Percentiles rank a stretch among this genome's conserved stretches.
Conservation (phyloP, 2,113 vertebrate species). For the Grammomys surdaster region DNA sequence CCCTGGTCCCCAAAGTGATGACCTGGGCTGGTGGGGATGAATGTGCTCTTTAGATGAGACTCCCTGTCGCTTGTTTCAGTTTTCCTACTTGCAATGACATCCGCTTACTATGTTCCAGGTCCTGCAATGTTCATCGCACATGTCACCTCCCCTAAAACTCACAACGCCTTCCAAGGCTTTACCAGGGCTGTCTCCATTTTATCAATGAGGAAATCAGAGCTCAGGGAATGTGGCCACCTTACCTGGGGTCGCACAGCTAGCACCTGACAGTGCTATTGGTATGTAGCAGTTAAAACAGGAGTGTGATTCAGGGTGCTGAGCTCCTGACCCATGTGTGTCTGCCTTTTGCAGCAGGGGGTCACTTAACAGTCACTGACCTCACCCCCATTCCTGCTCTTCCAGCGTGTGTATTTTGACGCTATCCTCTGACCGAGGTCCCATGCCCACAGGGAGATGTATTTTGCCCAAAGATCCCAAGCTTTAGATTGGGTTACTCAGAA, state of each 20-base stretch:
- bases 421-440: not conserved
- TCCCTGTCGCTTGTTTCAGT: not conserved
- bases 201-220: not conserved
- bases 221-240: not conserved
- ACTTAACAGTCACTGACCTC: not conserved
- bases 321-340: not conserved
- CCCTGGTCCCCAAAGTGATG: not conserved
- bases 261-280: not conserved
- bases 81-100: not conserved
- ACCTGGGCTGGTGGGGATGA: not conserved
- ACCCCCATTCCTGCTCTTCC: not conserved
- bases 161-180: not conserved
- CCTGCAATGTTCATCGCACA: not conserved
- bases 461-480: slow-evolving; percentile 21
- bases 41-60: not conserved
- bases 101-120: not conserved
- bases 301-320: not conserved
- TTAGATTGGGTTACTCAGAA: slow-evolving; percentile 51
- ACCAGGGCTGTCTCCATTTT: not conserved
- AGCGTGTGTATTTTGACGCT: not conserved
- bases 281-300: not conserved
- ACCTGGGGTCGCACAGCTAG: not conserved
- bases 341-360: not conserved
- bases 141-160: not conserved
- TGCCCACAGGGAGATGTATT: not conserved